Evolutionary conservation across 2,797 vertebrate species (phyloP).

Genomic region (Neomorphus geoffroyi): DNA sequence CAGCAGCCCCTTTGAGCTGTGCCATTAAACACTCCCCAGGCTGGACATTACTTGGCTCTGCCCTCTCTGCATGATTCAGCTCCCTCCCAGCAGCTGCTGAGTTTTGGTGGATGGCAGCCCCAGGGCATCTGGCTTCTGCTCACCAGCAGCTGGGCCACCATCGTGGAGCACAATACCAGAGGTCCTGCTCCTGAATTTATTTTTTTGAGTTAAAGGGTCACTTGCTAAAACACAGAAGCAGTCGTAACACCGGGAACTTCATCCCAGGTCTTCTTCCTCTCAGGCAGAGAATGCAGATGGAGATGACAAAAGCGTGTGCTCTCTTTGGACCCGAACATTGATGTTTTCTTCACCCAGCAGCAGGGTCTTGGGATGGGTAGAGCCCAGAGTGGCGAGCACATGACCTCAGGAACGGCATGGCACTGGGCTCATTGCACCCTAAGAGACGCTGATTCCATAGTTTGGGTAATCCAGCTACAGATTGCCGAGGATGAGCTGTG

Average conservation of each 20-base stretch:
- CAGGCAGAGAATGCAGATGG: not conserved
- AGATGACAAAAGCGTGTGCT: rapidly evolving
- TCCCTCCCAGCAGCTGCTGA: not conserved
- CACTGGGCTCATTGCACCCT: not conserved
- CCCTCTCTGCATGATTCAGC: not conserved
- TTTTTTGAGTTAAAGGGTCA: not conserved
- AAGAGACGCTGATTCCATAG: not conserved
- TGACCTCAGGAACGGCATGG: rapidly evolving
- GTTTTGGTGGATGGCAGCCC: rapidly evolving
- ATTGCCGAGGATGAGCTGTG: not conserved
- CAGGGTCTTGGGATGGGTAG: not conserved
- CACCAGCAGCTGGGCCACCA: not conserved
- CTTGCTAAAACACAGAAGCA: not conserved
- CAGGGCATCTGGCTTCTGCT: not conserved
- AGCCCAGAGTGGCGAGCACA: rapidly evolving
- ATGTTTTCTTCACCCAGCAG: not conserved
- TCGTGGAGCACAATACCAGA: rapidly evolving
- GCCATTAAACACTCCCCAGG: not conserved
- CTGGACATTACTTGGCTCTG: not conserved
- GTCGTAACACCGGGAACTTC: not conserved
- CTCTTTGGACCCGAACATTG: not conserved
- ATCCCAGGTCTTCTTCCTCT: not conserved
- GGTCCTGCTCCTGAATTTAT: not conserved
- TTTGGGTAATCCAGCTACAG: not conserved
- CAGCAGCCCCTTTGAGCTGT: not conserved